phyloP scores from a whole-genome alignment of 2,797 vertebrate species.

The Rhynchotus rufescens region DNA sequence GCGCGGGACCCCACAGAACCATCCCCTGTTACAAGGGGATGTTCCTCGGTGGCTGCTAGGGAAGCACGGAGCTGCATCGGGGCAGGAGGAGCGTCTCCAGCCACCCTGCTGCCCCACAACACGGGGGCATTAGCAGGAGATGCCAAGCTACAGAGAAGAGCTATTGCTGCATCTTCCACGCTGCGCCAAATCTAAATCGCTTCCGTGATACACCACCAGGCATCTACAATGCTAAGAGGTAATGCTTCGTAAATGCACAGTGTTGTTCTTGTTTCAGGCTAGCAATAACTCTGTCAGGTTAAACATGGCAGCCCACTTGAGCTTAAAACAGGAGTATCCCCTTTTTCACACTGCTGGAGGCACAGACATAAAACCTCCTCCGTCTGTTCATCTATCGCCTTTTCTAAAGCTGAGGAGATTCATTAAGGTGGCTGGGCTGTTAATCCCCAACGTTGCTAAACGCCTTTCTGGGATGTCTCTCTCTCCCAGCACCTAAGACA shows the following conservation, averaged over 20 bases:
- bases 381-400: neutral
- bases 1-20: rapidly evolving
- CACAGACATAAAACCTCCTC: neutral
- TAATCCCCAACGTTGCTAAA: neutral
- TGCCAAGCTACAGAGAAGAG: neutral
- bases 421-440: neutral
- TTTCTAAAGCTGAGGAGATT: neutral
- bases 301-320: neutral
- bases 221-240: rapidly evolving
- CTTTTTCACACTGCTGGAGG: neutral
- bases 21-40: rapidly evolving
- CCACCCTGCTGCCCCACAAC: neutral
- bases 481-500: neutral
- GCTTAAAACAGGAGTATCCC: neutral
- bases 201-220: neutral
- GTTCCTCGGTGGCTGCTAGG: too few relatives aligned
- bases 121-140: neutral
- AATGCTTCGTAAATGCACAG: neutral
- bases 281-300: neutral
- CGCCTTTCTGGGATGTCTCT: neutral
- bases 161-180: neutral
- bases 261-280: neutral
- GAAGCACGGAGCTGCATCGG: neutral
- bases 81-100: neutral
- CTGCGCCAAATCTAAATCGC: neutral